Base-by-base conservation (phyloP, 2,888 invertebrate genomes). In the Lobophora halterata region DNA sequence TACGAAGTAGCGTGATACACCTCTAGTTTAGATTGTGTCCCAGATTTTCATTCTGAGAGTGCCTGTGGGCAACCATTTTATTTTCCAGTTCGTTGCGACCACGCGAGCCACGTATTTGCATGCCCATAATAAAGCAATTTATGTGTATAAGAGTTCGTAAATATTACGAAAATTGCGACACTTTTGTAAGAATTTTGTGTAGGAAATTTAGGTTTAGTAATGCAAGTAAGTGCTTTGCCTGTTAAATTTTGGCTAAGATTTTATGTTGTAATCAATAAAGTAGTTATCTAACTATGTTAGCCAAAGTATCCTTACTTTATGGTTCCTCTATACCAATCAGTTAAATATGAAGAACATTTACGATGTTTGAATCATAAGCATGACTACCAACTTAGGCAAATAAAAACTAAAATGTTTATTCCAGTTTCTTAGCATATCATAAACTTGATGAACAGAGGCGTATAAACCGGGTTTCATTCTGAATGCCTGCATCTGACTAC, bases 31-130 rank as follows among this genome's bases (percentile, higher is more conserved):
- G 67, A 71, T 68, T 65, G 65, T 65, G 75, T 54, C 65, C 78
- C 63, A 75, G 71, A 78, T 79, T 72, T 61, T 55, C 56, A 59
- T 63, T 65, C 65, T 66, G 63, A 57, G 61, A 51, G 55, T 50
- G 57, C 58, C 54, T 52, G 60, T 64, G 50, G 65, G 55, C 58
- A 61, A 61, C 58, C 57, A 58, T 65, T 71, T 64, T 58, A 63
- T 64, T 64, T 61, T 65, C 55, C 65, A 68, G 71, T 63, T 69
- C 63, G 59, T 49, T 53, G 55, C 56, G 59, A 59, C 68, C 64
- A 64, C 62, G 62, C 63, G 50, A 61, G 59, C n/a, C n/a, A n/a
- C n/a, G 49, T 68, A 68, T 74, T 74, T 68, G 67, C 66, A 73
- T 70, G 54, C 61, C 64, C 60, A 54, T 74, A 68, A 68, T 74